These are phyloP conservation scores for Pseudococcus viburni DNA, from an alignment of 2,888 invertebrate genomes.

Conservation along the genomic window DNA sequence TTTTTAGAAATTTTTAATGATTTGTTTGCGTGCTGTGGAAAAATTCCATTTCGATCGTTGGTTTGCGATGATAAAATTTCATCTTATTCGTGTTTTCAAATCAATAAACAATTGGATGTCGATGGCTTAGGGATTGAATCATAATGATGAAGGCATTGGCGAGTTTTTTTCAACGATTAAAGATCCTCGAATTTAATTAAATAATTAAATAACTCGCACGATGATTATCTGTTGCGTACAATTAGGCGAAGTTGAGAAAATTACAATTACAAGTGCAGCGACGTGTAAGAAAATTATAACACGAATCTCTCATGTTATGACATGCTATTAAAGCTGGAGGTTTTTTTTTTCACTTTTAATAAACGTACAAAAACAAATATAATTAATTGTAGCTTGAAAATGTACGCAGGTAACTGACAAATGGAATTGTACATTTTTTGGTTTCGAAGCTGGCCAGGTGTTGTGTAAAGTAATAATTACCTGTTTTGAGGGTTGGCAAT, in stretches of 20 bases:
- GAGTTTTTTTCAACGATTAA: not conserved
- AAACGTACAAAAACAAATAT: slow-evolving; percentile 4
- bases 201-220: not conserved
- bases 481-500: no score
- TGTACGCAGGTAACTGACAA: no score
- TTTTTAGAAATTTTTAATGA: no score
- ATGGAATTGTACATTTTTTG: no score
- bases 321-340: not conserved
- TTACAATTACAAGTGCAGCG: not conserved
- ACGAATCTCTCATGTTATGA: not conserved
- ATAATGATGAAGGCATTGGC: not conserved
- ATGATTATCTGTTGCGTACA: not conserved
- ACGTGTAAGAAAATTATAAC: slow-evolving; percentile 45
- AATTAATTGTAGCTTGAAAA: slow-evolving; percentile 5
- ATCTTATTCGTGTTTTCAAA: not conserved
- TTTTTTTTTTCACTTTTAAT: slow-evolving; percentile 26
- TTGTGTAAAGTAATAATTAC: no score
- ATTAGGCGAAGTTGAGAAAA: not conserved
- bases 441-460: no score
- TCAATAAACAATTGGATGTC: not conserved
- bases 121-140: not conserved
- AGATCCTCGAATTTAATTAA: not conserved
- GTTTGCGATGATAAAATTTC: not conserved
- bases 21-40: no score
- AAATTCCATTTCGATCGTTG: no score